Conservation (phyloP, 2,113 vertebrate species). For the Lepus americanus region DNA sequence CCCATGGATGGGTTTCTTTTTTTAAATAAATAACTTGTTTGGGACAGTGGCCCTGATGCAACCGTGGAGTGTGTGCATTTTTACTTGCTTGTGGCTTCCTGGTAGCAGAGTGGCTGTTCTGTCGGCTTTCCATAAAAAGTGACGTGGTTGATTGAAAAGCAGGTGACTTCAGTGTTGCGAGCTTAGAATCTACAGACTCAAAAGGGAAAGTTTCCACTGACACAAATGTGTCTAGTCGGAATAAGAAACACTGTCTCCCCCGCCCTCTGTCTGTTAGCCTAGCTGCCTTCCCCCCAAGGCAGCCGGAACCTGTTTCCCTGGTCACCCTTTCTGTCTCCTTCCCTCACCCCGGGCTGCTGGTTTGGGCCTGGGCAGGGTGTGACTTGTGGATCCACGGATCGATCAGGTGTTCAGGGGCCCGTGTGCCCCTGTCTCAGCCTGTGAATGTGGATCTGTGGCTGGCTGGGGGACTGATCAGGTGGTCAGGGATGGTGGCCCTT, state of each 20-base stretch:
- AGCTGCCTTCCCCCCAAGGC: neutral
- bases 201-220: neutral
- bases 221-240: neutral
- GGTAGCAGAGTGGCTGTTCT: neutral
- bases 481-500: no score
- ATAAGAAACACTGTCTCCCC: neutral
- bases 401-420: no score
- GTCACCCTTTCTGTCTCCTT: neutral
- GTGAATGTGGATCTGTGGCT: no score
- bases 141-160: rapidly evolving
- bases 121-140: neutral
- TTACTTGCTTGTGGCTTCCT: neutral
- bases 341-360: neutral
- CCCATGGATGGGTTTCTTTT: neutral
- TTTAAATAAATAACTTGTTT: neutral
- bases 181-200: neutral
- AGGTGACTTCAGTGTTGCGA: neutral
- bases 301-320: neutral
- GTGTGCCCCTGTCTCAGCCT: no score
- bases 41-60: no score
- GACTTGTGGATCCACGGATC: neutral
- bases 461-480: no score
- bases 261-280: neutral
- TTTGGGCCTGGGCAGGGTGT: conserved; percentile 3
- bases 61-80: neutral